Evolutionary conservation across 2,113 vertebrate species (phyloP).

Genomic region (Picathartes gymnocephalus): DNA sequence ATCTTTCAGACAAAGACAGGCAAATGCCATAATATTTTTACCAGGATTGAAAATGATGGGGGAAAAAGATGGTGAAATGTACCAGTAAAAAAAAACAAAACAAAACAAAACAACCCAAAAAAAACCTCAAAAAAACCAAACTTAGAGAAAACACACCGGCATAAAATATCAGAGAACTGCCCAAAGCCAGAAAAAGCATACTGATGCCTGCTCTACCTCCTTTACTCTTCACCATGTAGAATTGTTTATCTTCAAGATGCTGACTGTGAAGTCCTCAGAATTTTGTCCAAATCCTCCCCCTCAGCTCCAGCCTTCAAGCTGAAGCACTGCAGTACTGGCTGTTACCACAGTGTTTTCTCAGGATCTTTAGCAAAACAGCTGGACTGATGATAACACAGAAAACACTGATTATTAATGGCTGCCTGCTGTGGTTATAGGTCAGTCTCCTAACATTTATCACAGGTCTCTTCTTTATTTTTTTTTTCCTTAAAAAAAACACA

Average conservation of each 20-base stretch:
- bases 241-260: background rate
- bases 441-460: background rate
- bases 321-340: background rate
- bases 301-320: background rate
- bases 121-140: background rate
- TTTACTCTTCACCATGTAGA: background rate
- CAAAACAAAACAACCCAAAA: no score
- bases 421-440: background rate
- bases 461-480: background rate
- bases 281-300: background rate
- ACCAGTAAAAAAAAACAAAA: background rate
- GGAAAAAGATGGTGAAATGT: background rate
- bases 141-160: rapidly evolving
- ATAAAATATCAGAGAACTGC: background rate
- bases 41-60: background rate
- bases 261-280: background rate
- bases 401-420: background rate
- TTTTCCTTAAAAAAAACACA: background rate
- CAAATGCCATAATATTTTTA: background rate
- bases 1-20: background rate
- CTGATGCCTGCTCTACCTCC: background rate
- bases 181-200: background rate
- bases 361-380: background rate
- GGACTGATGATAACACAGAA: background rate
- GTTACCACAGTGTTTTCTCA: background rate